These are phyloP conservation scores for Catotricha subobsoleta DNA, from an alignment of 2,888 invertebrate species.

Conservation along the genomic window DNA sequence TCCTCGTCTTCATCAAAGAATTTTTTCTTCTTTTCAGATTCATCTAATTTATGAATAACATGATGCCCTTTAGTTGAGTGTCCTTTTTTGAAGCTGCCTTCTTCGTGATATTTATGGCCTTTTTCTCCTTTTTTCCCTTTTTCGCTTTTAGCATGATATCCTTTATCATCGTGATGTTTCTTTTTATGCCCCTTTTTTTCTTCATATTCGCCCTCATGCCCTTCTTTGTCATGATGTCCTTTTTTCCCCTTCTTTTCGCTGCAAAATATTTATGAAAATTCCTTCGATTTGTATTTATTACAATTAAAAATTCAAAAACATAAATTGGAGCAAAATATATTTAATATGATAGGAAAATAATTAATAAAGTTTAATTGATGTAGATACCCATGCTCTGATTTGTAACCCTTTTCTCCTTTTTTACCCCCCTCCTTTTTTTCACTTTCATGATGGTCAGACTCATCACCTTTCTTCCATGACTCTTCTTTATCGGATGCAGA, in stretches of 20 bases:
- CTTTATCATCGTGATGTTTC: conserved; percentile 32
- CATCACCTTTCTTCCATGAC: conserved; percentile 35
- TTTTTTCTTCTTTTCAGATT: conserved; percentile 71
- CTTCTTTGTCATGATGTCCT: conserved; percentile 53
- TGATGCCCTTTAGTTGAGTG: conserved; percentile 76
- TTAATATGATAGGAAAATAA: neutral
- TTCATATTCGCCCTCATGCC: conserved; percentile 32
- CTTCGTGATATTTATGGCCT: conserved; percentile 29
- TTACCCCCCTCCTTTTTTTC: conserved; percentile 49
- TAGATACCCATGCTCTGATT: conserved; percentile 43
- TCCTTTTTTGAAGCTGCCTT: conserved; percentile 62
- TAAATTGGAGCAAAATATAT: neutral
- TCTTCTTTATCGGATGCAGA: conserved; percentile 25
- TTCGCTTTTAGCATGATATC: conserved; percentile 31
- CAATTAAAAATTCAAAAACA: no score
- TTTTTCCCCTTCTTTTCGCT: conserved; percentile 39
- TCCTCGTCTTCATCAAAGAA: conserved; percentile 76
- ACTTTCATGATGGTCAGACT: conserved; percentile 48
- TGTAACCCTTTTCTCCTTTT: conserved; percentile 53
- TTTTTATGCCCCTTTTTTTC: conserved; percentile 33
- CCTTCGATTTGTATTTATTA: neutral
- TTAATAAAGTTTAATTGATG: neutral
- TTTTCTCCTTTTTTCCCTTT: conserved; percentile 36
- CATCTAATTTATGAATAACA: conserved; percentile 67
- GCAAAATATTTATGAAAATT: neutral